Evolutionary conservation across 2,888 invertebrate genomes (phyloP).

Genomic region (Sminthurinus aureus): DNA sequence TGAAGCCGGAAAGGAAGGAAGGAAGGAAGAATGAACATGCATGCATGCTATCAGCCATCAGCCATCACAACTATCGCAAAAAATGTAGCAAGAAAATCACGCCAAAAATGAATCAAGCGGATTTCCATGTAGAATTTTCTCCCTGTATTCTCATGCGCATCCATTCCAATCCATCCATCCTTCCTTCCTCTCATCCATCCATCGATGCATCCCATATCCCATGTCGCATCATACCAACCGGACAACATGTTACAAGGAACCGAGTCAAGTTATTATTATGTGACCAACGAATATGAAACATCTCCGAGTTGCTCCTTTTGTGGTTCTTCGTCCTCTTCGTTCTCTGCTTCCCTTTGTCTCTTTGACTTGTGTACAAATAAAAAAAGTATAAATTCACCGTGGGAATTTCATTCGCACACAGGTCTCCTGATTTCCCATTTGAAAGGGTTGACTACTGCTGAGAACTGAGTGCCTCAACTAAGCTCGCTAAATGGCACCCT

Average conservation of each 20-base stretch:
- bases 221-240: too few relatives aligned
- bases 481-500: conserved; percentile 43
- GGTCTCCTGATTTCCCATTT: conserved; percentile 5
- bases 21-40: background rate
- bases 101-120: conserved; percentile 30
- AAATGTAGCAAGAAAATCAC: conserved; percentile 35
- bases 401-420: conserved; percentile 41
- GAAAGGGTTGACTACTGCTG: too few relatives aligned
- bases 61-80: background rate
- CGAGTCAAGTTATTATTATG: too few relatives aligned
- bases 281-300: too few relatives aligned
- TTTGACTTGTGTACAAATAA: background rate
- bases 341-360: too few relatives aligned
- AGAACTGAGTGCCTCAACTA: conserved; percentile 3
- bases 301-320: too few relatives aligned
- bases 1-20: conserved; percentile 33
- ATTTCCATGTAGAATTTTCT: background rate
- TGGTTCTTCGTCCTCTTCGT: too few relatives aligned
- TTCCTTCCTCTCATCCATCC: background rate
- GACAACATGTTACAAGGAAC: too few relatives aligned
- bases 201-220: too few relatives aligned
- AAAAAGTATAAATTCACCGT: conserved; percentile 41
- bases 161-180: too few relatives aligned
- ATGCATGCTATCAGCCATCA: too few relatives aligned
- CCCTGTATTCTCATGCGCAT: background rate